Evolutionary conservation across 2,797 vertebrate species (phyloP).

Genomic region (Sebastes elongatus): DNA sequence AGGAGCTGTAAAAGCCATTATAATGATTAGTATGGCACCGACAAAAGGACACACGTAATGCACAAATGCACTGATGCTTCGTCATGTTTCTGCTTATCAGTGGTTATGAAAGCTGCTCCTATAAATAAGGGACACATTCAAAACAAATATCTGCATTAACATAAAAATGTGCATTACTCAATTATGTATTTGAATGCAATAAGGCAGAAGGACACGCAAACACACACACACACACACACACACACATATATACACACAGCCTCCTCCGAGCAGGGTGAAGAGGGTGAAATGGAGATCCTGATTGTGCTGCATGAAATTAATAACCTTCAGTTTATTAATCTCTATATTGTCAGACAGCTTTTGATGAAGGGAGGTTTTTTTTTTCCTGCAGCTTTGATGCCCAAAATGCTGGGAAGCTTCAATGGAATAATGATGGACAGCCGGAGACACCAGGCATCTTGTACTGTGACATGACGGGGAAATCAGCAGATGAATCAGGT

Average conservation of each 20-base stretch:
- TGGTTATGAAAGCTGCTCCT: neutral
- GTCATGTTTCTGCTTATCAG: slow-evolving; percentile 27
- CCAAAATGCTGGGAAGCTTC: neutral
- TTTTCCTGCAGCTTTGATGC: neutral
- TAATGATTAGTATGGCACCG: slow-evolving; percentile 4
- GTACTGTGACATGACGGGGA: neutral
- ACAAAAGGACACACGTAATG: neutral
- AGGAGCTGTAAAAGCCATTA: slow-evolving; percentile 24
- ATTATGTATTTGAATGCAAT: neutral
- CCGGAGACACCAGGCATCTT: neutral
- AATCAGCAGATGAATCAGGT: neutral
- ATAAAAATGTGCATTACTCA: slow-evolving; percentile 29
- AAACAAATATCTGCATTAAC: slow-evolving; percentile 18
- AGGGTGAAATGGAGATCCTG: neutral
- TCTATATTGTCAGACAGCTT: neutral
- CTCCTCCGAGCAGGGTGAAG: neutral
- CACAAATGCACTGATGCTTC: neutral
- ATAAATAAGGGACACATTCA: slow-evolving; percentile 25
- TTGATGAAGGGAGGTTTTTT: neutral
- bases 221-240: neutral
- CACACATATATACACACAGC: neutral
- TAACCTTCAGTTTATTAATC: slow-evolving; percentile 15
- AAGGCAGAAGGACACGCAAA: neutral
- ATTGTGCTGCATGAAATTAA: slow-evolving; percentile 18
- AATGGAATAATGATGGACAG: neutral